Percentiles rank a stretch among this genome's conserved stretches.
These are phyloP conservation scores for Aphrophora alni DNA, from an alignment of 2,888 invertebrate genomes.

Conservation along the genomic window DNA sequence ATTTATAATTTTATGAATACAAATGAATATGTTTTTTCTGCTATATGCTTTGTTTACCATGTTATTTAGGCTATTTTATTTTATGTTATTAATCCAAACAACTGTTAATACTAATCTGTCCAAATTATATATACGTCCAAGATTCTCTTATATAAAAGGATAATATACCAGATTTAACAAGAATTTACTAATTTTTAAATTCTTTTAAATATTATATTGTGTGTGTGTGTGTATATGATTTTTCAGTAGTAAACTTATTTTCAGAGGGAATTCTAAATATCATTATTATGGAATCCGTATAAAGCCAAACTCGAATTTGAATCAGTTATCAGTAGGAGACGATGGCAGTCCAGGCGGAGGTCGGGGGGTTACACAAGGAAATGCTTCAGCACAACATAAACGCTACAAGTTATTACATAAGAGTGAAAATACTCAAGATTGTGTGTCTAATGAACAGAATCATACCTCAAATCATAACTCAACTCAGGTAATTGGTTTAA, in stretches of 20 bases:
- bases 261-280: conserved; percentile 95
- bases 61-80: too few relatives aligned
- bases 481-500: conserved; percentile 14
- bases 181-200: too few relatives aligned
- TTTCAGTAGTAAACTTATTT: conserved; percentile 51
- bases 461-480: conserved; percentile 33
- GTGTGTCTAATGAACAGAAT: conserved; percentile 29
- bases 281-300: conserved; percentile 99
- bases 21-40: too few relatives aligned
- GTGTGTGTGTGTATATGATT: too few relatives aligned
- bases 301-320: conserved; percentile 82
- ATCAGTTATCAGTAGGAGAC: conserved; percentile 62
- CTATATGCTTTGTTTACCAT: too few relatives aligned
- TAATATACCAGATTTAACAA: too few relatives aligned
- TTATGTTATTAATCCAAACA: too few relatives aligned
- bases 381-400: conserved; percentile 18
- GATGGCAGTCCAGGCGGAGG: conserved; percentile 57
- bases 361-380: neutral
- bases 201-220: too few relatives aligned
- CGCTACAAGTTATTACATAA: conserved; percentile 25
- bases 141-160: too few relatives aligned
- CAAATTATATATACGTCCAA: too few relatives aligned
- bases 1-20: too few relatives aligned
- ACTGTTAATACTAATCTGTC: too few relatives aligned
- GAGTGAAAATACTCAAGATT: conserved; percentile 23